These are phyloP conservation scores for Pollenia griseotomentosa DNA, from an alignment of 2,888 invertebrate genomes.

Conservation along the genomic window DNA sequence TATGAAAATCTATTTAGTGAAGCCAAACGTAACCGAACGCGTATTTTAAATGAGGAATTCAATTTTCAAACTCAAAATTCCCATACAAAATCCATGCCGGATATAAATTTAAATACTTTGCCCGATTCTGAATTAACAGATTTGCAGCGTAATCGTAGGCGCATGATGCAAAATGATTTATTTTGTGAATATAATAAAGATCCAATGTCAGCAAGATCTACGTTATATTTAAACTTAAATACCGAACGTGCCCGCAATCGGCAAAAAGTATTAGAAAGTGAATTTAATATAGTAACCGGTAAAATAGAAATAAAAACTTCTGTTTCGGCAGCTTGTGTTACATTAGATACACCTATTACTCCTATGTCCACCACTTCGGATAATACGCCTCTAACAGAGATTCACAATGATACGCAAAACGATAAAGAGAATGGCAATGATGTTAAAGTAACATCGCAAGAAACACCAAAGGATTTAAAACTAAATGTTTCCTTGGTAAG, in stretches of 20 bases:
- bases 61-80: constrained; percentile 80
- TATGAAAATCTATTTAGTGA: constrained; percentile 84
- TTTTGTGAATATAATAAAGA: constrained; percentile 77
- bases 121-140: constrained; percentile 78
- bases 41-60: constrained; percentile 87
- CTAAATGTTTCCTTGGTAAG: constrained; percentile 66
- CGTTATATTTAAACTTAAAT: constrained; percentile 78
- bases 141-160: constrained; percentile 82
- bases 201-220: constrained; percentile 72
- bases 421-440: constrained; percentile 74
- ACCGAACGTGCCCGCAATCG: constrained; percentile 78
- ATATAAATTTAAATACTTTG: constrained; percentile 78
- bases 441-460: not conserved
- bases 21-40: constrained; percentile 87
- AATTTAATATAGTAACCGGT: constrained; percentile 78
- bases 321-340: constrained; percentile 75
- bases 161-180: constrained; percentile 81
- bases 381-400: constrained; percentile 59
- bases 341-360: constrained; percentile 74
- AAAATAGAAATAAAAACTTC: constrained; percentile 5
- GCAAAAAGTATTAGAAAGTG: constrained; percentile 78
- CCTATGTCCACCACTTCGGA: constrained; percentile 80
- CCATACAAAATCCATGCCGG: constrained; percentile 73
- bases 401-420: constrained; percentile 44
- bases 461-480: constrained; percentile 64